phyloP scores from a whole-genome alignment of 2,888 invertebrate species.

The Frankliniella intonsa region DNA sequence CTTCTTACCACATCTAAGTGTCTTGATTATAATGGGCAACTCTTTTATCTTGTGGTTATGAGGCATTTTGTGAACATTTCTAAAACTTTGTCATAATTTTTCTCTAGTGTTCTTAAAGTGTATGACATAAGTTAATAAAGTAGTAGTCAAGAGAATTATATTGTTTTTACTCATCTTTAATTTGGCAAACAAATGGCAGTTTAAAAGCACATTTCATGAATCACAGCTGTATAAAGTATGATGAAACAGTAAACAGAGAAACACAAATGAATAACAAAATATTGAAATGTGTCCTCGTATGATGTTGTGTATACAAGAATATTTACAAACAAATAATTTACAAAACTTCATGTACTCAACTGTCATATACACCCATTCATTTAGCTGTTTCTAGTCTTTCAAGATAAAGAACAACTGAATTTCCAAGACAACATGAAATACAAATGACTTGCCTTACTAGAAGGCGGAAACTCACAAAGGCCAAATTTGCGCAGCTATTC shows the following conservation, averaged over 20 bases:
- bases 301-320: background rate
- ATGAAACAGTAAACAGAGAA: background rate
- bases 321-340: background rate
- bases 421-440: background rate
- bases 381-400: background rate
- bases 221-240: slow-evolving; percentile 6
- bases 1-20: too few relatives aligned
- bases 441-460: background rate
- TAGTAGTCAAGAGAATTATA: background rate
- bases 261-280: slow-evolving; percentile 2
- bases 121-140: background rate
- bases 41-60: background rate
- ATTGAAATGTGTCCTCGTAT: slow-evolving; percentile 13
- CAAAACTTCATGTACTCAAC: background rate
- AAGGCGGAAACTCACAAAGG: too few relatives aligned
- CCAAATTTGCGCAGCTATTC: background rate
- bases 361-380: background rate
- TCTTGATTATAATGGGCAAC: too few relatives aligned
- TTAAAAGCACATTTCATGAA: slow-evolving; percentile 24
- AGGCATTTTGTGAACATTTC: background rate
- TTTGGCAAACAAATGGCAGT: slow-evolving; percentile 24
- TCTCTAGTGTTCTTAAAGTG: background rate
- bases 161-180: background rate
- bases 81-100: background rate
- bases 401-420: background rate